A percentile compares a stretch with the other conserved stretches of the same genome.
Conservation (phyloP, 2,113 vertebrate genomes). For the Dasypus novemcinctus region DNA sequence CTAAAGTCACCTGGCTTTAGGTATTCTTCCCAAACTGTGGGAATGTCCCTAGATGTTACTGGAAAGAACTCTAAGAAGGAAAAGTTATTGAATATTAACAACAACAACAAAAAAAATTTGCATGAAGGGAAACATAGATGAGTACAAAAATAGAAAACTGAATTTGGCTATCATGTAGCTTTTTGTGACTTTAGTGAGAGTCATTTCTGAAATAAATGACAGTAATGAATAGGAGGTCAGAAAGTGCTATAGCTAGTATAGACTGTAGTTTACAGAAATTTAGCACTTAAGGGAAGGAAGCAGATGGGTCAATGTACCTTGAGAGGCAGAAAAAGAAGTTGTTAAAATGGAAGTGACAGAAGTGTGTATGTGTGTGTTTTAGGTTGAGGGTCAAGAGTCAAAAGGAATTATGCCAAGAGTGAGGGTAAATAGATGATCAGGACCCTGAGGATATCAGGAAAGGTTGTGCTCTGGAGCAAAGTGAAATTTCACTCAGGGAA, state of each 20-base stretch:
- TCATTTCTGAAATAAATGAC: neutral
- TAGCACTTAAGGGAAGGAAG: neutral
- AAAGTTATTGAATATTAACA: neutral
- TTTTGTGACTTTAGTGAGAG: neutral
- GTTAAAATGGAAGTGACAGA: neutral
- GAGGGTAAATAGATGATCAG: neutral
- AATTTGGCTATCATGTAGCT: neutral
- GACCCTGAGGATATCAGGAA: neutral
- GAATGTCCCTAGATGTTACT: neutral
- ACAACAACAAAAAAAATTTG: neutral
- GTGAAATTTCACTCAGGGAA: neutral
- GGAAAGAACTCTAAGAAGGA: neutral
- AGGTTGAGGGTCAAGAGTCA: neutral
- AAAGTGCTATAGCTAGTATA: neutral
- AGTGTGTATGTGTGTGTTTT: neutral
- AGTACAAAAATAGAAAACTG: neutral
- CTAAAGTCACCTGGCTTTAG: neutral
- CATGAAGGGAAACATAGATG: neutral
- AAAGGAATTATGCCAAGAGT: neutral
- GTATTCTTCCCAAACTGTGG: neutral
- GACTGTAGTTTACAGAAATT: neutral
- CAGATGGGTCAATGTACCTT: neutral
- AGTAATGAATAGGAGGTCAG: neutral
- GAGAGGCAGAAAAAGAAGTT: neutral
- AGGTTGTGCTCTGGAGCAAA: neutral